Base-by-base conservation (phyloP, 2,888 invertebrate genomes). In the Germaria angustata region DNA sequence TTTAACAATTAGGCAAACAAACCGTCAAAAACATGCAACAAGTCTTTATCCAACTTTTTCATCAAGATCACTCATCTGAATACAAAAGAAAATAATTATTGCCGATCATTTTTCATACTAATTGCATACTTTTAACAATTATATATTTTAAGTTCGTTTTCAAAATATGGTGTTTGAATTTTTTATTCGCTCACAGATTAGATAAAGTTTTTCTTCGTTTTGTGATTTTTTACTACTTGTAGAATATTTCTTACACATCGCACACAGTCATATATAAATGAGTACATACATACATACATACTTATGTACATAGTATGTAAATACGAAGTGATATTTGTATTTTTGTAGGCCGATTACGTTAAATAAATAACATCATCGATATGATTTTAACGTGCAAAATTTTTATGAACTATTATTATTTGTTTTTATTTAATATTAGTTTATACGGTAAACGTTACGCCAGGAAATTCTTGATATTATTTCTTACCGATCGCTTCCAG, bases 1-100 rank as follows among this genome's bases (percentile, higher is more conserved):
- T 41, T 57, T 28, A 53, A 20, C n/a, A n/a, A n/a, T 28, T 13
- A 17, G 24, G 2, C 24, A 66, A 20, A 22, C 8, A 57, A 59
- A 59, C 66, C 72, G 72, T 57, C 59, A 79, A 80, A 78, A 77
- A 71, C 80, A 85, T 81, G 86, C 86, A 86, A 86, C 86, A 86
- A 85, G 85, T 86, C 83, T 69, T 75, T 77, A 32, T 39, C 6
- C 6, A 5, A 28, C 3, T 28, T 28, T 46, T 57, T 22, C 11
- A 44, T 32, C 8, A 32, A n/a, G n/a, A n/a, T n/a, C n/a, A 41
- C 72, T 55, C 44, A 39, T 46, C 51, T 15, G 22, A 57, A 57
- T 59, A 66, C 4, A 22, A 34, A 57, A 41, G 20, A 71, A 68
- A 65, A 39, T 36, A 44, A 34, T 61, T 66, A 59, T 20, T 69